Evolutionary conservation across 2,797 vertebrate species (phyloP), one percentile per base, ranked within the genome.

Genomic region (Lacerta viridis): DNA sequence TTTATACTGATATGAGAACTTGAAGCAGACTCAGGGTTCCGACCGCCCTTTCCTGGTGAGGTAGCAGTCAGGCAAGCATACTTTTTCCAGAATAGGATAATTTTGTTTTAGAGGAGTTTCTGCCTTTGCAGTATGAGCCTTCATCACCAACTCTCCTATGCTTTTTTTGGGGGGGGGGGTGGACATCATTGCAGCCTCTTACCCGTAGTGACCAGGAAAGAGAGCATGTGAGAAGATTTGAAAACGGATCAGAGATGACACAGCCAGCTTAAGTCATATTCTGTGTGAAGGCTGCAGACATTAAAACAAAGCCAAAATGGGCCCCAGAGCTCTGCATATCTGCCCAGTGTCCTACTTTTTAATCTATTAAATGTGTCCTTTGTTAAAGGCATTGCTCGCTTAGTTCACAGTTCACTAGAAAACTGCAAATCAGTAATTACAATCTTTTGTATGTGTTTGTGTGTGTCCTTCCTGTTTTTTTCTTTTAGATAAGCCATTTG

Each of bases 71-170:
- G 71, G 59, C 83, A 74, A 74, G 80, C 23, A 74, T 36, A 25
- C 61, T 84, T 84, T 85, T 59, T 33, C 13, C 66, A 36, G 55
- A 77, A 50, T 64, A 39, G 7, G 41, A 68, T 5, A 33, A 39
- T 33, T 59, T 66, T 82, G 79, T 66, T 76, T 68, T n/a, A 86
- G 55, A 43, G 43, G 18, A 82, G 8, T 27, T 64, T 81, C 77
- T 81, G 77, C 10, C 41, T 69, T 27, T 68, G 10, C n/a, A 85
- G 33, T 80, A 20, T 76, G 61, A 76, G 55, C 20, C 61, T 23
- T 11, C 55, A 13, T 17, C 33, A 33, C 33, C n/a, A 17, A n/a
- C 50, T 33, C 29, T 76, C 71, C 41, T 39, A 81, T 18, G 39
- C 39, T 79, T 64, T 50, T 46, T 39, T 76, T 5, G 3, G 39